phyloP scores from a whole-genome alignment of 1,140 invertebrate genomes.

The Cotesia typhae region DNA sequence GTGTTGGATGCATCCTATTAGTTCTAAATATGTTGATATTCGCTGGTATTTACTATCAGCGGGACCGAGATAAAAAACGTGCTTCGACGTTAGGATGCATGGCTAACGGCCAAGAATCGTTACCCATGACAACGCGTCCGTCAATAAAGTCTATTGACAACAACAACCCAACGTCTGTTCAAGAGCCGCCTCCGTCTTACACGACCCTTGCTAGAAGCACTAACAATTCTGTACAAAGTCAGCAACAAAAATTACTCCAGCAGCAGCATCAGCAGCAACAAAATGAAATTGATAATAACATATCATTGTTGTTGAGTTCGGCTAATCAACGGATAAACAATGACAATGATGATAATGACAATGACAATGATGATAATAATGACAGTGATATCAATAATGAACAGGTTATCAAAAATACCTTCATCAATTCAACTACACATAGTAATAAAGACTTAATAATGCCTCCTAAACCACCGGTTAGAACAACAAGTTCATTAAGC shows the following conservation, averaged over 20 bases:
- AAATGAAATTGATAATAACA: too few species aligned
- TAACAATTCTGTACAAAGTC: constrained; percentile 52
- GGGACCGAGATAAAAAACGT: constrained; percentile 69
- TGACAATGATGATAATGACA: constrained; percentile 1
- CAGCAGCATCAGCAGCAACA: constrained; percentile 40
- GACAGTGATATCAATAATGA: constrained; percentile 39
- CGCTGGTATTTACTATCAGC: constrained; percentile 86
- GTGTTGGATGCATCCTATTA: constrained; percentile 85
- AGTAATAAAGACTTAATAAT: constrained; percentile 26
- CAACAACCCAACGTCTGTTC: constrained; percentile 47
- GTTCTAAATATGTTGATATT: constrained; percentile 89
- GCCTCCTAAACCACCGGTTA: constrained; percentile 63
- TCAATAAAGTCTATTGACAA: constrained; percentile 34
- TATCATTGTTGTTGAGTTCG: neutral
- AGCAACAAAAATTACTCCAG: constrained; percentile 41
- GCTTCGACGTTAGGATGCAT: constrained; percentile 54
- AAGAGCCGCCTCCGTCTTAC: constrained; percentile 64
- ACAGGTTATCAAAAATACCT: constrained; percentile 32
- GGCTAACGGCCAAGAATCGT: constrained; percentile 52
- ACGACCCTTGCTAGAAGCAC: constrained; percentile 61
- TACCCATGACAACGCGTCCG: constrained; percentile 62
- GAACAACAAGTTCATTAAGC: constrained; percentile 61
- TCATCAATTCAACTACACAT: constrained; percentile 48
- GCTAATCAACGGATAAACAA: constrained; percentile 15
- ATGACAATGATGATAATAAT: too few species aligned